Percentiles rank a stretch among this genome's conserved stretches.
Evolutionary conservation across 2,888 invertebrate genomes (phyloP).

Genomic region (Eristalis pertinax): DNA sequence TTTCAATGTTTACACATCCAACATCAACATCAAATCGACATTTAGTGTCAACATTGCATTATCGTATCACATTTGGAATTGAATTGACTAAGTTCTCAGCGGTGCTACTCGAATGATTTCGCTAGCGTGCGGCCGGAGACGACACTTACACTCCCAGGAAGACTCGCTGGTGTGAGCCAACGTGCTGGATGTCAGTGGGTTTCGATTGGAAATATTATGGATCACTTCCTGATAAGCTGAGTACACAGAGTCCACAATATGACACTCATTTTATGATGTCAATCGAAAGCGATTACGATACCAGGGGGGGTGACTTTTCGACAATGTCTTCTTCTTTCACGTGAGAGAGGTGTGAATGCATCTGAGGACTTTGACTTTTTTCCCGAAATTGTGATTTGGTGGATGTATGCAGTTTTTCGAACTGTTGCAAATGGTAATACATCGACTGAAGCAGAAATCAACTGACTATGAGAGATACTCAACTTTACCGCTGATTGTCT

Average conservation of each 20-base stretch:
- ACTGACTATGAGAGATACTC: too few relatives aligned
- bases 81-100: constrained; percentile 31
- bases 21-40: constrained; percentile 38
- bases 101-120: constrained; percentile 18
- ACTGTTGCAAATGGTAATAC: too few relatives aligned
- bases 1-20: constrained; percentile 52
- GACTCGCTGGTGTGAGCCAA: neutral
- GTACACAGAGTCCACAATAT: constrained; percentile 16
- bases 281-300: constrained; percentile 19
- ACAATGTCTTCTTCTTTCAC: neutral
- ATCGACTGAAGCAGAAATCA: too few relatives aligned
- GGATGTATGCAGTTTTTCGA: too few relatives aligned
- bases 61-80: constrained; percentile 12
- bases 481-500: too few relatives aligned
- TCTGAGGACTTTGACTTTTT: too few relatives aligned
- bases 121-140: too few relatives aligned
- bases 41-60: constrained; percentile 21
- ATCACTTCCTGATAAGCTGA: constrained; percentile 46
- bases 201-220: constrained; percentile 33
- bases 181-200: constrained; percentile 10
- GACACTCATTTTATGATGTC: constrained; percentile 28
- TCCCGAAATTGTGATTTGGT: too few relatives aligned
- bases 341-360: neutral
- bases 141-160: constrained; percentile 38
- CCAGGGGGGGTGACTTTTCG: neutral